These are phyloP conservation scores for Hirundo rustica DNA, from an alignment of 2,797 vertebrate genomes.

Conservation along the genomic window DNA sequence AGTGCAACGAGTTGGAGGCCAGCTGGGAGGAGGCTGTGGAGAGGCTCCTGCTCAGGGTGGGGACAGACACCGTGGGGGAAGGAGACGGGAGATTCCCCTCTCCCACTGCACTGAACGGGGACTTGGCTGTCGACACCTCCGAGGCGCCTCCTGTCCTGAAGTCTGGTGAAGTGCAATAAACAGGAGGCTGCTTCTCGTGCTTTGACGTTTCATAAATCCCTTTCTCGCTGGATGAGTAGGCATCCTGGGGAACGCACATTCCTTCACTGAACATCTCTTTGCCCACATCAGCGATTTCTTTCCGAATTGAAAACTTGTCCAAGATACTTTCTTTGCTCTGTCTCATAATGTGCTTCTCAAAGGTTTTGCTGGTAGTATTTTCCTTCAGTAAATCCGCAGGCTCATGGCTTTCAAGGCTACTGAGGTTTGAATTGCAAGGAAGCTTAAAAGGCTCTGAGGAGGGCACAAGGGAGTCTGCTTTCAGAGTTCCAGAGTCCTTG, in stretches of 20 bases:
- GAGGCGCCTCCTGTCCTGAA: constrained; percentile 78
- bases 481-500: constrained; percentile 72
- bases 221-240: constrained; percentile 67
- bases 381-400: constrained; percentile 71
- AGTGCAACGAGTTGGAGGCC: constrained; percentile 66
- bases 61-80: constrained; percentile 76
- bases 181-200: constrained; percentile 77
- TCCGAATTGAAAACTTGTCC: constrained; percentile 75
- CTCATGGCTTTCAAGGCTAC: constrained; percentile 68
- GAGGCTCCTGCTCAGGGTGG: constrained; percentile 73
- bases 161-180: constrained; percentile 83
- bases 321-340: constrained; percentile 76
- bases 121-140: constrained; percentile 75
- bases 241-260: constrained; percentile 62
- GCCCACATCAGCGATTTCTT: constrained; percentile 72
- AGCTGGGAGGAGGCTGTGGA: constrained; percentile 69
- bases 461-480: constrained; percentile 63
- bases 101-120: constrained; percentile 78
- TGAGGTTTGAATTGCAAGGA: constrained; percentile 66
- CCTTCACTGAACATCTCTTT: constrained; percentile 74
- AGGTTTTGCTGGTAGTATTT: constrained; percentile 61
- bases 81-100: constrained; percentile 79
- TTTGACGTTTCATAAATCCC: constrained; percentile 71
- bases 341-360: constrained; percentile 71
- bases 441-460: constrained; percentile 71